Conservation (phyloP, 37 sponge, comb jelly and placozoan genomes). For the Axinella damicornis region DNA sequence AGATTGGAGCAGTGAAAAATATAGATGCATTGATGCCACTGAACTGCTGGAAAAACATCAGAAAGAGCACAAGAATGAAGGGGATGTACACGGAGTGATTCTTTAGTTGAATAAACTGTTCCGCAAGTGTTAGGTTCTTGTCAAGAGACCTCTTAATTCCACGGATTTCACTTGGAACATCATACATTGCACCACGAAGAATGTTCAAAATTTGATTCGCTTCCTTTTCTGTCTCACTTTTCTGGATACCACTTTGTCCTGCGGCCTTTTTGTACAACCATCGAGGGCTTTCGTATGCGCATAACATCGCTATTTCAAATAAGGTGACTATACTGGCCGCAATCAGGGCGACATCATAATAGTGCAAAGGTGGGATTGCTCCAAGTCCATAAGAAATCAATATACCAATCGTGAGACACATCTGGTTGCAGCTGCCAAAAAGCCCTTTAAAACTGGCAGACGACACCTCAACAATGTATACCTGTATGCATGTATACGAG, state of each 20-base stretch:
- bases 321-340: conserved; percentile 46
- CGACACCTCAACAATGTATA: conserved; percentile 83
- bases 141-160: conserved; percentile 17
- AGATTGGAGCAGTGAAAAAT: conserved; percentile 65
- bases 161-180: conserved; percentile 48
- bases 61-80: conserved; percentile 35
- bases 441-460: conserved; percentile 64
- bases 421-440: conserved; percentile 79
- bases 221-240: not conserved
- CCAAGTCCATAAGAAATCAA: conserved; percentile 67
- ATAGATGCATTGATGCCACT: conserved; percentile 83
- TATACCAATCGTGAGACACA: conserved; percentile 81
- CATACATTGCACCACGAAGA: conserved; percentile 57
- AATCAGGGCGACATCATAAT: conserved; percentile 52
- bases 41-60: conserved; percentile 85
- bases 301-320: conserved; percentile 62
- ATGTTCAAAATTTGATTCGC: conserved; percentile 30
- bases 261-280: conserved; percentile 50
- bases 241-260: no score
- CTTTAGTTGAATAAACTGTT: conserved; percentile 29
- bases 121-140: not conserved
- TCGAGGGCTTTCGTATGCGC: conserved; percentile 76
- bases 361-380: conserved; percentile 26
- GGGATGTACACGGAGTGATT: conserved; percentile 28
- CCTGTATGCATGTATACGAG: conserved; percentile 44